Conservation (phyloP, 2,888 invertebrate species). For the Cataglyphis albicans region DNA sequence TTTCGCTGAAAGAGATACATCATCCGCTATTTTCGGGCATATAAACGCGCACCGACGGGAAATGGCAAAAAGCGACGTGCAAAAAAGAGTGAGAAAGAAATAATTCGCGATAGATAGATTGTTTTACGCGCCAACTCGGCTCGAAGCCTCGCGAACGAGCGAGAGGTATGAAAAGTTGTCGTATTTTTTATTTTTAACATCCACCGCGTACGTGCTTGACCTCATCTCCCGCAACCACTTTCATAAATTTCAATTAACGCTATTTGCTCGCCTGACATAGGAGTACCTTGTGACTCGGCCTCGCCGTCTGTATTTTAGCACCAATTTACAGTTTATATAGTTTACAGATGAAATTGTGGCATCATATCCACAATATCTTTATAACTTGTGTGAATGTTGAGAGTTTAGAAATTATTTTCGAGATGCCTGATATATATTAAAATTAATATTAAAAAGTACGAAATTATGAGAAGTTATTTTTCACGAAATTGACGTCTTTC, state of each 20-base stretch:
- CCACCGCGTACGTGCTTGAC: conserved; percentile 46
- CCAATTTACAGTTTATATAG: conserved; percentile 60
- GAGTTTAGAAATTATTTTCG: conserved; percentile 7
- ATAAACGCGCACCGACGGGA: conserved; percentile 8
- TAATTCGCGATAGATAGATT: conserved; percentile 39
- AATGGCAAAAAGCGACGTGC: neutral
- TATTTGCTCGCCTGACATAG: conserved; percentile 52
- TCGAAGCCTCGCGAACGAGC: conserved; percentile 4
- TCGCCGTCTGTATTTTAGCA: conserved; percentile 55
- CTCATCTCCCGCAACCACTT: conserved; percentile 54
- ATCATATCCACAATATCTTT: conserved; percentile 11
- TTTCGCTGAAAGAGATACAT: conserved; percentile 34
- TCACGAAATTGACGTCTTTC: neutral
- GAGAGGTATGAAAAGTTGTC: conserved; percentile 25
- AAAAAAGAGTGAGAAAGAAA: neutral
- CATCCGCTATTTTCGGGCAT: conserved; percentile 16
- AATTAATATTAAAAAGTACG: neutral
- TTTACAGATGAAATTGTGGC: conserved; percentile 20
- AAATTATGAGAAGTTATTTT: neutral
- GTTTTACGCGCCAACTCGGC: conserved; percentile 5
- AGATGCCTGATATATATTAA: neutral
- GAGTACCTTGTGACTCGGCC: conserved; percentile 54
- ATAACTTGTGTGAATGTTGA: neutral
- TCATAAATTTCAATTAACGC: conserved; percentile 63
- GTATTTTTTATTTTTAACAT: conserved; percentile 39